A percentile compares a stretch with the other conserved stretches of the same genome.
Evolutionary conservation across 2,888 invertebrate species (phyloP).

Genomic region (Augochlorella aurata): DNA sequence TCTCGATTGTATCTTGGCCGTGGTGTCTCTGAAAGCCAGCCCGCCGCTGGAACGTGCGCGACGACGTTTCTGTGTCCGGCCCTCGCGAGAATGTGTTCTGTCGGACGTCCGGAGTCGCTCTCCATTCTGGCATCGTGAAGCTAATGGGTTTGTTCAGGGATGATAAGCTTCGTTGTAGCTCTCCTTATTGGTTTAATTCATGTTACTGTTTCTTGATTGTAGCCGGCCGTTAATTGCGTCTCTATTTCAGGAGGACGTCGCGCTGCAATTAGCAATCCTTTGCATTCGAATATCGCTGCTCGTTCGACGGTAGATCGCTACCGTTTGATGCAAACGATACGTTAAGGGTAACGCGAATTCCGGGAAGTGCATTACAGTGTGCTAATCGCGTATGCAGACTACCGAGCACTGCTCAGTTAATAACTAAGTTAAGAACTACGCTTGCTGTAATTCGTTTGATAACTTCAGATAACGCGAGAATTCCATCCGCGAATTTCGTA

Average conservation of each 20-base stretch:
- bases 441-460: no score
- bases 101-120: slow-evolving; percentile 9
- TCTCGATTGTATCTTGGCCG: slow-evolving; percentile 51
- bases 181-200: slow-evolving; percentile 20
- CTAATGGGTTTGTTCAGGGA: slow-evolving; percentile 20
- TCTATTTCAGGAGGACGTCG: slow-evolving; percentile 16
- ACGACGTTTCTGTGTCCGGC: slow-evolving; percentile 19
- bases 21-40: slow-evolving; percentile 33
- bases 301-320: neutral
- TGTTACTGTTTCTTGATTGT: slow-evolving; percentile 24
- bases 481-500: no score
- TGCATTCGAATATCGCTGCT: neutral
- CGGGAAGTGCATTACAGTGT: no score
- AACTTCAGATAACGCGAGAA: no score
- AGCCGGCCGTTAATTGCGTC: slow-evolving; percentile 6
- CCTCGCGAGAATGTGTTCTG: slow-evolving; percentile 4
- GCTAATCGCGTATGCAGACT: no score
- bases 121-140: neutral
- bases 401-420: no score
- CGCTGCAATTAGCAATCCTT: slow-evolving; percentile 15
- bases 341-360: neutral
- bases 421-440: no score
- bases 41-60: slow-evolving; percentile 12
- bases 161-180: slow-evolving; percentile 24
- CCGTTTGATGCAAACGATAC: neutral